A percentile compares a stretch with the other conserved stretches of the same genome.
phyloP scores from a whole-genome alignment of 2,797 vertebrate genomes.

The Coilia nasus region DNA sequence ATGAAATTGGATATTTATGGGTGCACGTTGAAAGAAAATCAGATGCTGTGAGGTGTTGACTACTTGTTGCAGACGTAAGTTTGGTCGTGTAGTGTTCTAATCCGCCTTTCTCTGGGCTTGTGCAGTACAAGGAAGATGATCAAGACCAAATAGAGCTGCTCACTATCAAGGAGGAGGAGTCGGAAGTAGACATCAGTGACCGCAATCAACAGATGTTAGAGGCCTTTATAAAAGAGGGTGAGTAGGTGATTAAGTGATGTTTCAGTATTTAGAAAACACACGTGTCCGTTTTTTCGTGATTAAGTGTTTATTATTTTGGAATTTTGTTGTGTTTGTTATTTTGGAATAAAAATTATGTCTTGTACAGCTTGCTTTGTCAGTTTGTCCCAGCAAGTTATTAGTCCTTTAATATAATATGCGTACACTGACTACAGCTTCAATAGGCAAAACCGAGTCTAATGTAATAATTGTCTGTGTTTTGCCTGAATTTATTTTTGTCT shows the following conservation, averaged over 20 bases:
- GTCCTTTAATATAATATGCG: too few relatives aligned
- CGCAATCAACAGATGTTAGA: neutral
- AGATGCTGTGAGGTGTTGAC: constrained; percentile 61
- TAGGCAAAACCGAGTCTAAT: too few relatives aligned
- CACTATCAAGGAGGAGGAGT: constrained; percentile 61
- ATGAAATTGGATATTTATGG: neutral
- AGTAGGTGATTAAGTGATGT: neutral
- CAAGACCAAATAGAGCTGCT: constrained; percentile 54
- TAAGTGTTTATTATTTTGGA: too few relatives aligned
- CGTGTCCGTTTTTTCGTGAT: too few relatives aligned
- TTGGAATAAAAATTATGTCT: too few relatives aligned
- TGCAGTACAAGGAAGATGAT: constrained; percentile 42
- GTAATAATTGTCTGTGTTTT: too few relatives aligned
- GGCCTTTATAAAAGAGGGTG: neutral
- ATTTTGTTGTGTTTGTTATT: too few relatives aligned
- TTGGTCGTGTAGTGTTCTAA: neutral
- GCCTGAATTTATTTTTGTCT: too few relatives aligned
- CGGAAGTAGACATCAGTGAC: constrained; percentile 45
- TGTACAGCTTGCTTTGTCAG: too few relatives aligned
- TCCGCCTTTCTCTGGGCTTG: constrained; percentile 24
- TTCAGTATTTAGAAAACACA: too few relatives aligned
- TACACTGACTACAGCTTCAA: too few relatives aligned
- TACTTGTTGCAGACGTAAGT: constrained; percentile 58
- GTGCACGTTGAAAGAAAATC: neutral
- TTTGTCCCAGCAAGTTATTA: too few relatives aligned